These are phyloP conservation scores for Ceriagrion tenellum DNA, from an alignment of 2,888 invertebrate species.

Conservation along the genomic window DNA sequence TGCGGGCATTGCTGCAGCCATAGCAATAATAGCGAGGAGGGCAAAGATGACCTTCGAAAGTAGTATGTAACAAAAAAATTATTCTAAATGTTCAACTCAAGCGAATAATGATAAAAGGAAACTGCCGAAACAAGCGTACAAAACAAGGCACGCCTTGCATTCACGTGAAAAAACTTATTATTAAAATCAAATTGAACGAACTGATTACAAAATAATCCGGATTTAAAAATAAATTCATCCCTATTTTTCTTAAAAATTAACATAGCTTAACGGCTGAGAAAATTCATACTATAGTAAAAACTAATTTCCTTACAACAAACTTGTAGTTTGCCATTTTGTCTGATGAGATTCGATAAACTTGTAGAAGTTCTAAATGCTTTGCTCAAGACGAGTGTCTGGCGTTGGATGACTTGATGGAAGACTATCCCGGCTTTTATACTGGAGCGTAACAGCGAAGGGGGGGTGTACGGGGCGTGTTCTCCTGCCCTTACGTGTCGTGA, in stretches of 20 bases:
- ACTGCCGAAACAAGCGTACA: too few species aligned
- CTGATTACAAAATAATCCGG: not conserved
- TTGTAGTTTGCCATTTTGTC: slow-evolving; percentile 55
- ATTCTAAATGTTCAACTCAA: not conserved
- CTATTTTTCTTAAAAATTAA: not conserved
- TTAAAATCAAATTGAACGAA: not conserved
- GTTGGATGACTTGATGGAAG: slow-evolving; percentile 49
- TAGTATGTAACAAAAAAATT: not conserved
- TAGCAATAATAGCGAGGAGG: slow-evolving; percentile 69
- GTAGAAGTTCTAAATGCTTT: slow-evolving; percentile 7
- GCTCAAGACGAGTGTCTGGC: slow-evolving; percentile 36
- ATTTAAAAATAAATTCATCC: too few species aligned
- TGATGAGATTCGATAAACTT: not conserved
- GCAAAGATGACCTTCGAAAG: slow-evolving; percentile 70
- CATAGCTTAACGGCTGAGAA: not conserved
- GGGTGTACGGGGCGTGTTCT: slow-evolving; percentile 51
- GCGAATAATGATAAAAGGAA: too few species aligned
- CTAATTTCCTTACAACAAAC: slow-evolving; percentile 48
- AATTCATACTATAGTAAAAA: not conserved
- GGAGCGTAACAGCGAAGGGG: slow-evolving; percentile 51
- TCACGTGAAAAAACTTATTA: not conserved
- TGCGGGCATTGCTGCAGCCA: slow-evolving; percentile 70
- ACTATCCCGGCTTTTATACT: slow-evolving; percentile 25
- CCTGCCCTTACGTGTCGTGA: slow-evolving; percentile 60
- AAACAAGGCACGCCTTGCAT: not conserved